Conservation (phyloP, 2,113 vertebrate genomes). For the Lathamus discolor region DNA sequence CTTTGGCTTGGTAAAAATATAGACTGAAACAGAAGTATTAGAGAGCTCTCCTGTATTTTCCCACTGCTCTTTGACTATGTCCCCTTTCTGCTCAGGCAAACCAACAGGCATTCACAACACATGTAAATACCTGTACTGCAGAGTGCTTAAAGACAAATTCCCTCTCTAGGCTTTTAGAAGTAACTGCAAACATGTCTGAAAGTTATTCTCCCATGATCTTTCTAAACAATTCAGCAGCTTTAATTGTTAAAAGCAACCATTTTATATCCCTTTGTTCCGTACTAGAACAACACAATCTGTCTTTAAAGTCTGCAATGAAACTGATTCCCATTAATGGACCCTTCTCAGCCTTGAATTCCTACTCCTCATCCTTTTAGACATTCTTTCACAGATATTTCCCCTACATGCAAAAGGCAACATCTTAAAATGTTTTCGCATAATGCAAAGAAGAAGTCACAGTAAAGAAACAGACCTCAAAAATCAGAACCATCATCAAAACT, state of each 20-base stretch:
- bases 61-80: background rate
- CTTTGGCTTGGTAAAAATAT: background rate
- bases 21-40: background rate
- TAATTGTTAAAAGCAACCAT: background rate
- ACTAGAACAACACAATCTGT: background rate
- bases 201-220: background rate
- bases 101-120: background rate
- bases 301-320: background rate
- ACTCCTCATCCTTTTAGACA: background rate
- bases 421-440: background rate
- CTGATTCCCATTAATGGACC: background rate
- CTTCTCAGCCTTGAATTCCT: background rate
- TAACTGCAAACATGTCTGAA: background rate
- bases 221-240: background rate
- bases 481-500: background rate
- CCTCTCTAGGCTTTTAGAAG: background rate
- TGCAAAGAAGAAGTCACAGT: background rate
- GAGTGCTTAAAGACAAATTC: background rate
- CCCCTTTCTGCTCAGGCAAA: background rate
- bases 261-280: background rate
- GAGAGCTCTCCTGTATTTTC: background rate
- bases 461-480: background rate
- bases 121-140: background rate
- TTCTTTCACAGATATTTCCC: background rate
- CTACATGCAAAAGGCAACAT: fast-evolving